Conservation (phyloP, 2,113 vertebrate genomes). For the Salvelinus namaycush region DNA sequence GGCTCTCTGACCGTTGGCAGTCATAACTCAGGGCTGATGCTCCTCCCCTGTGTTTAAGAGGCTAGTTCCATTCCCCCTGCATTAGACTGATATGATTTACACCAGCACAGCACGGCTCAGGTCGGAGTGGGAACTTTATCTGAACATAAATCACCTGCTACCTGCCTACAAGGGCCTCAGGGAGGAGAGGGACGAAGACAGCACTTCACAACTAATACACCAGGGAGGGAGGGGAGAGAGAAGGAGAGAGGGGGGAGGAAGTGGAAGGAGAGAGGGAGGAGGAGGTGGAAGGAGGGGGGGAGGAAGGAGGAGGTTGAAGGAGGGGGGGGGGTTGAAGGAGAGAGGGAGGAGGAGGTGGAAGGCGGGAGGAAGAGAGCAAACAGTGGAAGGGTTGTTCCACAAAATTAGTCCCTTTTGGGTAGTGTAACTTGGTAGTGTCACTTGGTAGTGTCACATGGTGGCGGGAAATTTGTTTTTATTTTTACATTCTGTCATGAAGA, state of each 20-base stretch:
- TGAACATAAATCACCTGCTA: conserved; percentile 42
- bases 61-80: conserved; percentile 46
- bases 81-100: conserved; percentile 2
- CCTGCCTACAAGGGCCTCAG: background rate
- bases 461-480: too few relatives aligned
- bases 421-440: too few relatives aligned
- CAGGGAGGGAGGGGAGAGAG: background rate
- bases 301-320: background rate
- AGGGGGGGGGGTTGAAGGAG: background rate
- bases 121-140: conserved; percentile 46
- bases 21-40: conserved; percentile 43
- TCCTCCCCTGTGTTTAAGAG: conserved; percentile 24
- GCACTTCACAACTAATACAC: background rate
- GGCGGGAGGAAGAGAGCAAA: background rate
- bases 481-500: too few relatives aligned
- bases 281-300: too few relatives aligned
- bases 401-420: too few relatives aligned
- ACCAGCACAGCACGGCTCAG: conserved; percentile 28
- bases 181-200: background rate
- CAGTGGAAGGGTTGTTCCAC: too few relatives aligned
- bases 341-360: background rate
- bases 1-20: conserved; percentile 6
- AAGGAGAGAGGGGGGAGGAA: background rate
- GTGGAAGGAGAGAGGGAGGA: background rate
- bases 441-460: too few relatives aligned